Evolutionary conservation across 2,888 invertebrate genomes (phyloP).

Genomic region (Aphrophora alni): DNA sequence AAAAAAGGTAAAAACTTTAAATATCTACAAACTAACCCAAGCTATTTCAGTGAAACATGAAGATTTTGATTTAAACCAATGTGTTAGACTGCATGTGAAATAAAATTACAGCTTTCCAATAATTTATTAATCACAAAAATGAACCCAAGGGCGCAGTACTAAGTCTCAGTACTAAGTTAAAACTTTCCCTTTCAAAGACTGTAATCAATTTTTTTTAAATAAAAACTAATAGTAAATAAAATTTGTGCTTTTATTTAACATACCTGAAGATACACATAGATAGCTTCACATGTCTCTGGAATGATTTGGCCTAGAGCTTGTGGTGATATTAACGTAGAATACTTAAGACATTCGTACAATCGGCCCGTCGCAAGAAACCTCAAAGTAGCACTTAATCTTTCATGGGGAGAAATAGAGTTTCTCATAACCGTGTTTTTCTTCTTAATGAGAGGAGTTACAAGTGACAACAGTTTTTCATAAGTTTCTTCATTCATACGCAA

Average conservation of each 20-base stretch:
- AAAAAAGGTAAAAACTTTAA: no score
- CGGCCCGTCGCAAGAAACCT: conserved; percentile 14
- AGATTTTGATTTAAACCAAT: no score
- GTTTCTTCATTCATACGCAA: conserved; percentile 23
- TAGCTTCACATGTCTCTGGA: no score
- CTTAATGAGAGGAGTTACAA: conserved; percentile 15
- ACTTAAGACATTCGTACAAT: neutral
- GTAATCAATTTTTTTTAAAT: neutral
- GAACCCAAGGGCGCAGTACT: no score
- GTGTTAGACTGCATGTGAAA: no score
- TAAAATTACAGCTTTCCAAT: no score
- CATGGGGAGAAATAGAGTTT: conserved; percentile 17
- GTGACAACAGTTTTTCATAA: conserved; percentile 14
- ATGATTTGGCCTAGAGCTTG: conserved; percentile 7
- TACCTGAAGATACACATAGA: conserved; percentile 15
- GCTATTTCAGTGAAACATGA: no score
- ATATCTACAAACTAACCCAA: no score
- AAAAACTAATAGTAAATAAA: neutral
- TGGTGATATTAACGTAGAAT: conserved; percentile 13
- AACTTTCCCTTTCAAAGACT: neutral
- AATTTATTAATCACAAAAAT: no score
- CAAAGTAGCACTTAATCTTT: conserved; percentile 13
- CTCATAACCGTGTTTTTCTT: conserved; percentile 7
- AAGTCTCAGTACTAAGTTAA: no score
- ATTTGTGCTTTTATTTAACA: neutral